phyloP scores from a whole-genome alignment of 2,797 vertebrate species.

The Nyctalus aviator region DNA sequence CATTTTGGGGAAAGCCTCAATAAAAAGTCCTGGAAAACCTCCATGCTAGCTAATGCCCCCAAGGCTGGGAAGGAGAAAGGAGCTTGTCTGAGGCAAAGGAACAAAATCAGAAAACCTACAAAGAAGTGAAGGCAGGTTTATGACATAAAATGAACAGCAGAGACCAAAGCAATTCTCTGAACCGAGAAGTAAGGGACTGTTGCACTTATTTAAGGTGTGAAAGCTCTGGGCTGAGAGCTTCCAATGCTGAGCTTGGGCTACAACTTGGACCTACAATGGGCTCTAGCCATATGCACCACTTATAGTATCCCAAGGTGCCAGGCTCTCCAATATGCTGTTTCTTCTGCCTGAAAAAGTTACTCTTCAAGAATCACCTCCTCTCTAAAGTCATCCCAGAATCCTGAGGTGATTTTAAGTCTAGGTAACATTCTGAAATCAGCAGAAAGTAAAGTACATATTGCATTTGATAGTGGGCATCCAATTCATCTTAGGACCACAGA shows the following conservation, averaged over 20 bases:
- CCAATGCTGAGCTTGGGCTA: background rate
- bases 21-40: background rate
- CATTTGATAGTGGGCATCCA: conserved; percentile 6
- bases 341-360: conserved; percentile 38
- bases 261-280: background rate
- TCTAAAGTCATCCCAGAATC: conserved; percentile 45
- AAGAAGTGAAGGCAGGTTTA: background rate
- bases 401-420: conserved; percentile 33
- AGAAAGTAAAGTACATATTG: background rate
- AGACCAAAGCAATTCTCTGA: conserved; percentile 32
- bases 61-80: background rate
- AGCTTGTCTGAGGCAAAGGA: background rate
- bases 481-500: conserved; percentile 42
- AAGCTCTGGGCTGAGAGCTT: background rate
- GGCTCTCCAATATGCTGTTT: background rate
- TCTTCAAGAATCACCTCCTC: background rate
- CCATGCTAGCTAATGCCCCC: background rate
- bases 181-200: background rate
- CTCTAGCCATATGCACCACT: background rate
- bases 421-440: background rate
- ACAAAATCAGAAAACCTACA: background rate
- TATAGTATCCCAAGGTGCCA: background rate
- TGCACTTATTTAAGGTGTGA: background rate
- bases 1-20: background rate
- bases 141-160: background rate